Percentiles rank a stretch among this genome's conserved stretches.
Conservation (phyloP, 2,113 vertebrate genomes). For the Grammomys dolichurus region DNA sequence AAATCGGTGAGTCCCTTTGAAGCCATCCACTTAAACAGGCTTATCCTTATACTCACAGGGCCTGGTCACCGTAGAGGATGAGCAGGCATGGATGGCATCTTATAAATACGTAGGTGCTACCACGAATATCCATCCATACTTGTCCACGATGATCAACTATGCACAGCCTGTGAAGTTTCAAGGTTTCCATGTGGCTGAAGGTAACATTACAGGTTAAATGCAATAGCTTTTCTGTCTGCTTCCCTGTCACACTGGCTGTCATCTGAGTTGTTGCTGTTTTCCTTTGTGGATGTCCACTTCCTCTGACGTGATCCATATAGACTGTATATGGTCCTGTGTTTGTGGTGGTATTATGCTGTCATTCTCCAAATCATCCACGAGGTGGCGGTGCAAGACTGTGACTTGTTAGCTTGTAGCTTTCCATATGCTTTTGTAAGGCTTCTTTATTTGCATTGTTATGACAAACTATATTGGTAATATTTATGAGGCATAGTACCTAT, state of each 20-base stretch:
- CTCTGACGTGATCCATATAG: background rate
- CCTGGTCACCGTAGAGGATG: constrained; percentile 93
- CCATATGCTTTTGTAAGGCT: fast-evolving
- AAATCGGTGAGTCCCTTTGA: background rate
- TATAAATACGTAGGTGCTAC: constrained; percentile 99
- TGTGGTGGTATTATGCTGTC: constrained; percentile 61
- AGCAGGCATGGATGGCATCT: constrained; percentile 97
- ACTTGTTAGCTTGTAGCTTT: background rate
- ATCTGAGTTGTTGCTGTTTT: background rate
- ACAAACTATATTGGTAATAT: background rate
- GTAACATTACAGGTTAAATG: constrained; percentile 88
- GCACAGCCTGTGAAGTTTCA: constrained; percentile 99
- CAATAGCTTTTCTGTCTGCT: constrained; percentile 80
- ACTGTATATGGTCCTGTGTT: background rate
- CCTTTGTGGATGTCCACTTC: background rate
- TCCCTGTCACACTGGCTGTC: constrained; percentile 32
- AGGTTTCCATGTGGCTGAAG: constrained; percentile 97
- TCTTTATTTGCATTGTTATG: background rate
- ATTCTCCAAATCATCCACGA: constrained; percentile 79
- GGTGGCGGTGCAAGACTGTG: constrained; percentile 84
- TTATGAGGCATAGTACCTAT: background rate
- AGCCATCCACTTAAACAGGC: background rate
- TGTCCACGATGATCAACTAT: constrained; percentile 99
- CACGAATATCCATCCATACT: constrained; percentile 98
- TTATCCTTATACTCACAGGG: constrained; percentile 87